These are phyloP conservation scores for Monochamus saltuarius DNA, from an alignment of 1,140 invertebrate genomes.

Conservation along the genomic window DNA sequence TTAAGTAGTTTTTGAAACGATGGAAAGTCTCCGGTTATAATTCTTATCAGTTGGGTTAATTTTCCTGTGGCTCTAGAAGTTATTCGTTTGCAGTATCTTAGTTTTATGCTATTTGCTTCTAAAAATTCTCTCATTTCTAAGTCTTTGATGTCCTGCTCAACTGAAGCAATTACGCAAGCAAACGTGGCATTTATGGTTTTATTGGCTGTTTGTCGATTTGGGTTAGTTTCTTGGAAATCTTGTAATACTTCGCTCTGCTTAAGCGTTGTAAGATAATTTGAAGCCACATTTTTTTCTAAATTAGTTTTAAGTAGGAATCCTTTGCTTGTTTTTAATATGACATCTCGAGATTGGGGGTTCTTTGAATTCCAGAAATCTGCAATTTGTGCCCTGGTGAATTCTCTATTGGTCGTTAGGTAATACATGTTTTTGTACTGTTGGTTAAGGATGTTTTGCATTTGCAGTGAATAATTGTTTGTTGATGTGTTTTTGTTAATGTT, in stretches of 20 bases:
- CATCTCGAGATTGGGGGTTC: not conserved
- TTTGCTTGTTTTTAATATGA: not conserved
- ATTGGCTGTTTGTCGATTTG: not conserved
- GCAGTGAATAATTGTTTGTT: no score
- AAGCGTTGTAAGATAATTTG: not conserved
- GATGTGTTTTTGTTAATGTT: no score
- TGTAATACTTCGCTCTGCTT: not conserved
- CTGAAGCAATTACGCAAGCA: no score
- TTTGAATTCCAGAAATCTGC: not conserved
- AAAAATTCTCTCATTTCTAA: not conserved
- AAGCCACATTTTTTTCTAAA: not conserved
- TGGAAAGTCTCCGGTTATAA: slow-evolving; percentile 3
- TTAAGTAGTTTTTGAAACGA: slow-evolving; percentile 9
- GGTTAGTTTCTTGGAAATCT: not conserved
- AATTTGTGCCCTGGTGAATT: not conserved
- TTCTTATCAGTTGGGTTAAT: slow-evolving; percentile 4
- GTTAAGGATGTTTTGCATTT: not conserved
- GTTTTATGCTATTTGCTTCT: slow-evolving; percentile 4
- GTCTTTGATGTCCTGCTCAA: not conserved
- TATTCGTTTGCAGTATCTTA: slow-evolving; percentile 10
- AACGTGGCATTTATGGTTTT: no score
- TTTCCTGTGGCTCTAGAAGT: slow-evolving; percentile 4
- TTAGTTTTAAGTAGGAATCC: not conserved
- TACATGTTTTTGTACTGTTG: not conserved
- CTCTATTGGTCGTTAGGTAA: not conserved